Conservation (phyloP, 1,140 invertebrate genomes). For the Magallana gigas region DNA sequence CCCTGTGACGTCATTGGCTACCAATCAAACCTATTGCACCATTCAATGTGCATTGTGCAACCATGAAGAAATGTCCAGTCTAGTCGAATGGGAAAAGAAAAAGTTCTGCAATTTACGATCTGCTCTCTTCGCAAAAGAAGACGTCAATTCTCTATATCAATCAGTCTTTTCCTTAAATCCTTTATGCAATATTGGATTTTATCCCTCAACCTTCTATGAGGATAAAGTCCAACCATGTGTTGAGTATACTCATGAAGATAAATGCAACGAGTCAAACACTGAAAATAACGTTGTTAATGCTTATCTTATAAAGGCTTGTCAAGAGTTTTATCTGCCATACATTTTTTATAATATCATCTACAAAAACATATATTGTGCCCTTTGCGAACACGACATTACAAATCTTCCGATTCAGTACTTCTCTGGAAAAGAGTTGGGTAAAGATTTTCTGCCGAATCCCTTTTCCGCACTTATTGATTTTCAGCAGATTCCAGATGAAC, state of each 20-base stretch:
- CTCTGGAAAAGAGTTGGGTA: background rate
- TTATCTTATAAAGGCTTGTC: background rate
- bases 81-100: background rate
- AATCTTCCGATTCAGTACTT: background rate
- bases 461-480: constrained; percentile 17
- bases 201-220: background rate
- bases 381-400: background rate
- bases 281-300: background rate
- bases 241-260: background rate
- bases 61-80: background rate
- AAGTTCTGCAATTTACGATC: background rate
- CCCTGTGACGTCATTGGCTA: background rate
- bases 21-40: background rate
- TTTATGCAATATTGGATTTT: background rate
- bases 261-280: background rate
- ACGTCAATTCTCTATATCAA: background rate
- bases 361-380: constrained; percentile 26
- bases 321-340: background rate
- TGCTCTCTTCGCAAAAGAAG: background rate
- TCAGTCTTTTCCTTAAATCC: background rate
- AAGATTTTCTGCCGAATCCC: background rate
- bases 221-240: background rate
- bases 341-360: background rate
- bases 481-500: background rate
- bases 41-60: background rate